Percentiles rank a stretch among this genome's conserved stretches.
These are phyloP conservation scores for Sycobia sp. DNA, from an alignment of 1,140 invertebrate species.

Conservation along the genomic window DNA sequence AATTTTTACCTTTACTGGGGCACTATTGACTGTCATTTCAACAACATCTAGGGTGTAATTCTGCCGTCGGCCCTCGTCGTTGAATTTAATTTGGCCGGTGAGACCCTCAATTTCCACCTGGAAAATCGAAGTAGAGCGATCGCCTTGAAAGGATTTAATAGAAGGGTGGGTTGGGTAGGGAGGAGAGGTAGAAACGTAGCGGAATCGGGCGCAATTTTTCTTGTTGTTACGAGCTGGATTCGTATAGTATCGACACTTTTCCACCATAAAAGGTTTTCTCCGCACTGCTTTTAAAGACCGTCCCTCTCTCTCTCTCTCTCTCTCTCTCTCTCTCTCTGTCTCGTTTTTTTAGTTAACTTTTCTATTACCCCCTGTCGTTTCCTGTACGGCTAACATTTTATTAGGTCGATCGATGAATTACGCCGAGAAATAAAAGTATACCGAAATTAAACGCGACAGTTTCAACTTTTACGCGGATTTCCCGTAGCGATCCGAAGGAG, in stretches of 20 bases:
- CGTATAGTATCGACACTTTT: conserved; percentile 33
- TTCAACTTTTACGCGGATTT: conserved; percentile 27
- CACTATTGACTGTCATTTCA: conserved; percentile 89
- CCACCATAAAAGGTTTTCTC: conserved; percentile 21
- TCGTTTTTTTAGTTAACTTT: conserved; percentile 31
- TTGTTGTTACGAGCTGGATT: conserved; percentile 25
- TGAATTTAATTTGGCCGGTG: conserved; percentile 88
- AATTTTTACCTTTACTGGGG: conserved; percentile 81
- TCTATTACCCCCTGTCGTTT: conserved; percentile 28
- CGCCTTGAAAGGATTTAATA: conserved; percentile 8
- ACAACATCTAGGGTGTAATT: conserved; percentile 93
- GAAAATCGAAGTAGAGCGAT: conserved; percentile 35
- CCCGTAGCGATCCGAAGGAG: conserved; percentile 14
- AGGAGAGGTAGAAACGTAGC: neutral
- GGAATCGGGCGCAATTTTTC: conserved; percentile 8
- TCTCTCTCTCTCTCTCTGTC: too few relatives aligned
- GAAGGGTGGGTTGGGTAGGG: neutral
- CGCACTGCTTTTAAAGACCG: conserved; percentile 22
- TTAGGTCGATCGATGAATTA: conserved; percentile 35
- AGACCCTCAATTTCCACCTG: conserved; percentile 91
- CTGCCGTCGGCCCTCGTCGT: conserved; percentile 80
- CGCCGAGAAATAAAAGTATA: conserved; percentile 28
- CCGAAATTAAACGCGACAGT: conserved; percentile 28
- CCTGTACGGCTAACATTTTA: conserved; percentile 29
- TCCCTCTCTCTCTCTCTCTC: conserved; percentile 8